Conservation (phyloP, 1,140 invertebrate genomes). For the Bursaphelenchus mucronatus region DNA sequence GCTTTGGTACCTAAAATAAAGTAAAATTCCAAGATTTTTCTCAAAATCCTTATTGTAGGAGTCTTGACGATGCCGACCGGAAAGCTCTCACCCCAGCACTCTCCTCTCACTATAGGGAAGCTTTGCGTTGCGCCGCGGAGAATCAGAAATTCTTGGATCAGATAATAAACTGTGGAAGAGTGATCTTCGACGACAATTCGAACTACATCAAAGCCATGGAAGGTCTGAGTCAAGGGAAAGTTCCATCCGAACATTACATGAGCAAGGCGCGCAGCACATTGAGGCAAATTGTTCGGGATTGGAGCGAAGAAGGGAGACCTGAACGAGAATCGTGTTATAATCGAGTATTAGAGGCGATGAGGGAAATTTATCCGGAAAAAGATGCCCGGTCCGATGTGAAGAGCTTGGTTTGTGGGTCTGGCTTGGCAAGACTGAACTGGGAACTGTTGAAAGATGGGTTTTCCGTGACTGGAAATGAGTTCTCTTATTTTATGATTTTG, state of each 20-base stretch:
- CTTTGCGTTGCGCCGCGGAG: slow-evolving; percentile 5
- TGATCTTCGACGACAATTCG: slow-evolving; percentile 11
- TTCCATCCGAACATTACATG: slow-evolving; percentile 61
- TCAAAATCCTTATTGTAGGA: no score
- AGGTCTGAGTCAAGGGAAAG: neutral
- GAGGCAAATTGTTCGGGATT: slow-evolving; percentile 90
- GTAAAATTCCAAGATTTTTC: no score
- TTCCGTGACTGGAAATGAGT: slow-evolving; percentile 91
- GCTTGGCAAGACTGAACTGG: slow-evolving; percentile 83
- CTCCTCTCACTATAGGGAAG: slow-evolving; percentile 6
- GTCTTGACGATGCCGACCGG: no score
- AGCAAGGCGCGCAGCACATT: slow-evolving; percentile 85
- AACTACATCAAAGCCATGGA: slow-evolving; percentile 1
- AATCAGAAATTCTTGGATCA: slow-evolving; percentile 11
- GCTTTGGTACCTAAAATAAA: no score
- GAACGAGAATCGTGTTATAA: slow-evolving; percentile 83
- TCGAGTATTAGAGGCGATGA: slow-evolving; percentile 74
- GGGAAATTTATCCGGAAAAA: slow-evolving; percentile 69
- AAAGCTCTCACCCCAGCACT: no score
- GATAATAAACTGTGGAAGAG: slow-evolving; percentile 14
- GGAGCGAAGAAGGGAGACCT: slow-evolving; percentile 72
- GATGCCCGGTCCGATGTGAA: slow-evolving; percentile 60
- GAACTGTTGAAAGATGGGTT: slow-evolving; percentile 84
- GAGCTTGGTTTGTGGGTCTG: slow-evolving; percentile 87
- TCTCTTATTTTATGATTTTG: slow-evolving; percentile 92